These are phyloP conservation scores for Hapalemur alaotrensis DNA, from an alignment of 2,797 vertebrate genomes.

Conservation along the genomic window DNA sequence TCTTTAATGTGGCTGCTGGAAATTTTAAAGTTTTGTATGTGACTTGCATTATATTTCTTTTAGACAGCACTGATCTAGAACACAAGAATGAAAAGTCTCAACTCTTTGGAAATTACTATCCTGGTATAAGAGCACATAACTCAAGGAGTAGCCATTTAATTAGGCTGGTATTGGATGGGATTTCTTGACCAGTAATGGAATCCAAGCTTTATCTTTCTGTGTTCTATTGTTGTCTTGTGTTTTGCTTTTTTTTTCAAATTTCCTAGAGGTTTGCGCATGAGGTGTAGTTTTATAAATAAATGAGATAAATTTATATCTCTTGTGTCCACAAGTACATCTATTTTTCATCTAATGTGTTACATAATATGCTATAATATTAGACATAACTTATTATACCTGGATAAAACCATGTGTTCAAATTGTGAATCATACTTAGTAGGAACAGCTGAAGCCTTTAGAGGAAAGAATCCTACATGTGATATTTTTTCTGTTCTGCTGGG, in stretches of 20 bases:
- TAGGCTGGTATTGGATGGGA: not conserved
- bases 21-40: not conserved
- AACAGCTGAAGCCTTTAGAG: not conserved
- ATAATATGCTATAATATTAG: not conserved
- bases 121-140: not conserved
- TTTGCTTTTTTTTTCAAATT: not conserved
- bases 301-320: not conserved
- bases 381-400: not conserved
- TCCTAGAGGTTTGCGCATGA: not conserved
- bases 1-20: not conserved
- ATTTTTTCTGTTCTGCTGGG: not conserved
- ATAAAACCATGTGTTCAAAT: not conserved
- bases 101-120: not conserved
- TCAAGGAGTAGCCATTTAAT: not conserved
- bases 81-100: not conserved
- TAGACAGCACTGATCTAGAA: not conserved
- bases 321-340: not conserved
- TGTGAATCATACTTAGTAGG: not conserved
- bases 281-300: not conserved
- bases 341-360: not conserved
- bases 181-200: not conserved
- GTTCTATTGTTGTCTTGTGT: not conserved
- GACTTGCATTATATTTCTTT: not conserved
- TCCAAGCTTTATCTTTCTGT: not conserved
- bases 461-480: not conserved